Conservation (phyloP, 2,797 vertebrate genomes). For the Bradypodion pumilum region DNA sequence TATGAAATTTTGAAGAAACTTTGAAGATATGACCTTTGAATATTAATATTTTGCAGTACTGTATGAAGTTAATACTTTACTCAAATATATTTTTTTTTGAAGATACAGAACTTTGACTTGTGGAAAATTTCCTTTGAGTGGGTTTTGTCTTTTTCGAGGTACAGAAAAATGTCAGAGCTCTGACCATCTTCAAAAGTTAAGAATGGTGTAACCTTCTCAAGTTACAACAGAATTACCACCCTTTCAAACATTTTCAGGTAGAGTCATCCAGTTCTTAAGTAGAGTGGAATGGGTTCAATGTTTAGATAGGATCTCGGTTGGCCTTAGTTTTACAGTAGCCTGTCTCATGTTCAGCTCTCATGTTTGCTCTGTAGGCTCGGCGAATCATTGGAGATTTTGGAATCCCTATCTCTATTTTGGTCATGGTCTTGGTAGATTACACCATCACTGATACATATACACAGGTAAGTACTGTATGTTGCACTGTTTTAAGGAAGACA, state of each 20-base stretch:
- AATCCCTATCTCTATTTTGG: constrained; percentile 93
- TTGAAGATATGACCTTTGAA: too few relatives aligned
- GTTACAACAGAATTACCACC: not conserved
- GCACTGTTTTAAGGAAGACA: not conserved
- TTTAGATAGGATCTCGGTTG: not conserved
- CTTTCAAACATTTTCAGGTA: not conserved
- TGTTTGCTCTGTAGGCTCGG: constrained; percentile 80
- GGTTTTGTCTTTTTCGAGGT: too few relatives aligned
- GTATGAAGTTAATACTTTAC: too few relatives aligned
- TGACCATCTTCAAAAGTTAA: not conserved
- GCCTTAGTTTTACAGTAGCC: not conserved
- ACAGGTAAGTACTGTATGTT: constrained; percentile 78
- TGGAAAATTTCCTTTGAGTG: too few relatives aligned
- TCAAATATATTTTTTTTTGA: too few relatives aligned
- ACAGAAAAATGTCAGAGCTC: not conserved
- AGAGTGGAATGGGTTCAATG: not conserved
- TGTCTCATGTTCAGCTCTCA: not conserved
- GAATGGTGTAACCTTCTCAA: not conserved
- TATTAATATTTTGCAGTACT: too few relatives aligned
- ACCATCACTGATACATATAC: constrained; percentile 92
- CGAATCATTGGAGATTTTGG: constrained; percentile 96
- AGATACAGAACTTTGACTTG: too few relatives aligned
- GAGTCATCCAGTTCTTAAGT: not conserved
- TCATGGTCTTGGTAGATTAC: constrained; percentile 91
- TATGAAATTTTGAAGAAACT: too few relatives aligned